Evolutionary conservation across 2,888 invertebrate species (phyloP).

Genomic region (Lithophane semibrunnea): DNA sequence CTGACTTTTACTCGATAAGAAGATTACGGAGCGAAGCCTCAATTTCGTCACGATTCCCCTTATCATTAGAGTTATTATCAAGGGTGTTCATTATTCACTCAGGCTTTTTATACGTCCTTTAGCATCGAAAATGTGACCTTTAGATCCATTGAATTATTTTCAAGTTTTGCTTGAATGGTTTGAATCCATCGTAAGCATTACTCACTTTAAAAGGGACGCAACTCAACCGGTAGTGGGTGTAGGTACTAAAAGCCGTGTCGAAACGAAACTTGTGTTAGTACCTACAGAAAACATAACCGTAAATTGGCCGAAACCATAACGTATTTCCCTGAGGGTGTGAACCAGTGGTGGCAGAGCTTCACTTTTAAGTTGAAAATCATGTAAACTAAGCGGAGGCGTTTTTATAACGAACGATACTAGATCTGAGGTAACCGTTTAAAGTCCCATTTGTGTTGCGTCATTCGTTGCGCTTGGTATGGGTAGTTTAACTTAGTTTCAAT

Average conservation of each 20-base stretch:
- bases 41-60: constrained; percentile 47
- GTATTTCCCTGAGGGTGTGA: constrained; percentile 35
- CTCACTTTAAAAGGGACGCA: neutral
- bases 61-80: constrained; percentile 46
- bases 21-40: constrained; percentile 61
- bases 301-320: constrained; percentile 35
- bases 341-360: neutral
- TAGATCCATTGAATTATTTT: constrained; percentile 41
- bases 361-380: constrained; percentile 24
- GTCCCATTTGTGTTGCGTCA: constrained; percentile 25
- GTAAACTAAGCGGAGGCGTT: constrained; percentile 23
- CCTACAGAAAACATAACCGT: constrained; percentile 27
- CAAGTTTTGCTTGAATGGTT: neutral
- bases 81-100: constrained; percentile 59
- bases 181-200: neutral
- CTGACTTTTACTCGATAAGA: constrained; percentile 62
- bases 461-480: constrained; percentile 2
- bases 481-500: constrained; percentile 14
- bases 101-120: constrained; percentile 25
- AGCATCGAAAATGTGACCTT: constrained; percentile 39
- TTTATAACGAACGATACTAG: constrained; percentile 5
- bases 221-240: neutral
- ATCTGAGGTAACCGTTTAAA: constrained; percentile 25
- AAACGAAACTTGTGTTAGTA: constrained; percentile 36
- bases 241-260: constrained; percentile 16